These are phyloP conservation scores for Sebastolobus altivelis DNA, from an alignment of 2,797 vertebrate species.

Conservation along the genomic window DNA sequence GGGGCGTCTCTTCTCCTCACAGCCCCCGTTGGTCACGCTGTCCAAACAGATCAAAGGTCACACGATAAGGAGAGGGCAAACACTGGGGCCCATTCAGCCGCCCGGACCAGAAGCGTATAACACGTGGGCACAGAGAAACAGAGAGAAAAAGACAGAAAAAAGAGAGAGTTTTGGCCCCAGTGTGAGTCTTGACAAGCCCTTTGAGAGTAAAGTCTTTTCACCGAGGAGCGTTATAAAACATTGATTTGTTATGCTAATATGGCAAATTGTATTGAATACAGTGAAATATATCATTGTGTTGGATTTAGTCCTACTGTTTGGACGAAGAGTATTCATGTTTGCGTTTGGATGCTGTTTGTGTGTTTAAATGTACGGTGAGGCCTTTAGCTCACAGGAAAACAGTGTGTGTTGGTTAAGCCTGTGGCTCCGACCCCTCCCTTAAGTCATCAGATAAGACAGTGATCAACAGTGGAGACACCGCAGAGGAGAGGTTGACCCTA, in stretches of 20 bases:
- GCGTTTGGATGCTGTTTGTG: neutral
- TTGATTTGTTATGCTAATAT: conserved; percentile 57
- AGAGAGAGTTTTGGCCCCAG: conserved; percentile 42
- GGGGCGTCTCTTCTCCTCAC: conserved; percentile 27
- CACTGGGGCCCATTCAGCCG: conserved; percentile 78
- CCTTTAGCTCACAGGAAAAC: conserved; percentile 62
- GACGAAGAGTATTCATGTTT: neutral
- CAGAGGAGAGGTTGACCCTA: conserved; percentile 12
- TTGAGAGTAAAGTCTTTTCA: conserved; percentile 50
- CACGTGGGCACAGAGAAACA: conserved; percentile 67
- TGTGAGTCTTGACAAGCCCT: conserved; percentile 63
- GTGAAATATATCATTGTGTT: conserved; percentile 25
- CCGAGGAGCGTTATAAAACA: conserved; percentile 39
- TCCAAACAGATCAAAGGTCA: conserved; percentile 87
- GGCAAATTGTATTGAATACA: conserved; percentile 33
- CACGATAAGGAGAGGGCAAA: conserved; percentile 81
- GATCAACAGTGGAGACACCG: conserved; percentile 45
- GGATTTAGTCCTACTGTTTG: neutral
- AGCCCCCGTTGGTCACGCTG: conserved; percentile 77
- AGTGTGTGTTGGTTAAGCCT: conserved; percentile 44
- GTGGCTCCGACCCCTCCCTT: conserved; percentile 43
- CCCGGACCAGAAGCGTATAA: conserved; percentile 54
- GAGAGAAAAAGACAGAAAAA: conserved; percentile 33
- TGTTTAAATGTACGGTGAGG: conserved; percentile 34
- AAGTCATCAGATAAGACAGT: conserved; percentile 65